Percentiles rank a stretch among this genome's conserved stretches.
phyloP scores from a whole-genome alignment of 2,113 vertebrate species.

The Seriola quinqueradiata region DNA sequence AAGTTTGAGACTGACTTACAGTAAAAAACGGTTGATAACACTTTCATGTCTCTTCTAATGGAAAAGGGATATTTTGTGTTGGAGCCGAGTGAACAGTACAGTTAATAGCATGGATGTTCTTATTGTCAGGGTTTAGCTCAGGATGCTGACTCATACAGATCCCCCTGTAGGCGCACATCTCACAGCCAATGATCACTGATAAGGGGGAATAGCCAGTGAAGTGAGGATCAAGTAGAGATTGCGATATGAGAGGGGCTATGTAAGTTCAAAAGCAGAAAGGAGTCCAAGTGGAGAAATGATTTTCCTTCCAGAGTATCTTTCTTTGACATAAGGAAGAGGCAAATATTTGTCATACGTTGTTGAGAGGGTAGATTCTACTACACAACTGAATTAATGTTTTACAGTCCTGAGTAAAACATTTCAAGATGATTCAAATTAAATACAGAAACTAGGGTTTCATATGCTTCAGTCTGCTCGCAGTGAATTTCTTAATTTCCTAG shows the following conservation, averaged over 20 bases:
- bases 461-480: not conserved
- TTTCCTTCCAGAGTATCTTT: conserved; percentile 36
- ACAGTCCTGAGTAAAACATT: conserved; percentile 2
- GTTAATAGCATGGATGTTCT: conserved; percentile 22
- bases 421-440: not conserved
- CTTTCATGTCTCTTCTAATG: not conserved
- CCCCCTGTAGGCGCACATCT: conserved; percentile 34
- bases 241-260: conserved; percentile 20
- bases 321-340: conserved; percentile 26
- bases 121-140: conserved; percentile 27
- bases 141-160: conserved; percentile 35
- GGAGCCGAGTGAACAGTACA: not conserved
- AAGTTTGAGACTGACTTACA: not conserved
- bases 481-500: too few species aligned
- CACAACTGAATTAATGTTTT: not conserved
- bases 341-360: conserved; percentile 38
- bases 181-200: conserved; percentile 23
- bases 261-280: not conserved
- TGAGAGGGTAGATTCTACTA: conserved; percentile 4
- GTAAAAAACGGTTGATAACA: not conserved
- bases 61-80: not conserved
- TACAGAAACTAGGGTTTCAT: not conserved
- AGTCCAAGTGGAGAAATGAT: conserved; percentile 49
- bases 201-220: conserved; percentile 27
- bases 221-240: conserved; percentile 50